Evolutionary conservation across 2,797 vertebrate genomes (phyloP).

Genomic region (Labeo calbasu): DNA sequence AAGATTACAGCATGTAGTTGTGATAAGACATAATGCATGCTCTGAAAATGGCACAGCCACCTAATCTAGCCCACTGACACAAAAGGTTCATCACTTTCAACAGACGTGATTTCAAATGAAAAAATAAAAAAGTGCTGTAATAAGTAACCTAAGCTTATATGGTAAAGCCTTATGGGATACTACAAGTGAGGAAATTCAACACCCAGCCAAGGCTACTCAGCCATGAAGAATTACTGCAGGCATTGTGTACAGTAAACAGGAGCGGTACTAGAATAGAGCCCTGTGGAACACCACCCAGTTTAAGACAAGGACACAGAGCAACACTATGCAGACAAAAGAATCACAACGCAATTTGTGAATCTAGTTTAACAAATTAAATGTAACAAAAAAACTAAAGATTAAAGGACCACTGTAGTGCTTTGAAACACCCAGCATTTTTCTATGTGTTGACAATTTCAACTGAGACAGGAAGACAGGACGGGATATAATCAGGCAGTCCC

Average conservation of each 20-base stretch:
- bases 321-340: neutral
- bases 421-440: no score
- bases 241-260: slow-evolving; percentile 53
- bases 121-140: neutral
- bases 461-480: no score
- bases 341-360: neutral
- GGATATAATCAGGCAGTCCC: no score
- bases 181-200: slow-evolving; percentile 22
- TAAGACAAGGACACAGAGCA: slow-evolving; percentile 4
- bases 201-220: slow-evolving; percentile 7
- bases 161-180: slow-evolving; percentile 22
- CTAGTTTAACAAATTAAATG: neutral
- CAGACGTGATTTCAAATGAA: neutral
- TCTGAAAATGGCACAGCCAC: neutral
- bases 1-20: neutral
- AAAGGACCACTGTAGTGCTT: neutral
- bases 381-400: neutral
- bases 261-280: slow-evolving; percentile 19
- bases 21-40: neutral
- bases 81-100: neutral
- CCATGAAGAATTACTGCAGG: slow-evolving; percentile 15
- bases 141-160: neutral
- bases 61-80: neutral
- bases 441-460: no score
- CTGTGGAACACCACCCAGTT: neutral